Percentiles rank a stretch among this genome's conserved stretches.
Conservation (phyloP, 2,113 vertebrate genomes). For the rabbit (Oryctolagus cuniculus) region DNA sequence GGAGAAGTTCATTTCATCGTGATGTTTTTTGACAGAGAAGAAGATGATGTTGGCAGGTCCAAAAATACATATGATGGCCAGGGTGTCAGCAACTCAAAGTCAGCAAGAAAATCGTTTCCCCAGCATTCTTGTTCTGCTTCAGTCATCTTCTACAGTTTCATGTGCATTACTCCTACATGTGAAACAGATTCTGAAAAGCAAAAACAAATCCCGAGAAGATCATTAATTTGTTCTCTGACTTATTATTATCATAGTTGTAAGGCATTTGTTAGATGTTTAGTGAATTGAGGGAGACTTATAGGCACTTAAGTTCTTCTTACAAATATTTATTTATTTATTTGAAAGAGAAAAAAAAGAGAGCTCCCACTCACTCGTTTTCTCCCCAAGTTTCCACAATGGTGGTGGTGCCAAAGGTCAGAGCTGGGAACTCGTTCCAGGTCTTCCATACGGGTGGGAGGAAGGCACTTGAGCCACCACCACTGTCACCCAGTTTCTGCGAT, state of each 20-base stretch:
- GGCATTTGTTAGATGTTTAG: not conserved
- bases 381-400: too few species aligned
- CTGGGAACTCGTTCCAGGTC: too few species aligned
- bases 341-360: too few species aligned
- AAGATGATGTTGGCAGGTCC: constrained; percentile 42
- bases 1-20: not conserved
- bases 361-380: too few species aligned
- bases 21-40: constrained; percentile 40
- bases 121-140: not conserved
- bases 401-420: too few species aligned
- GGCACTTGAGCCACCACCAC: too few species aligned
- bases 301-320: not conserved
- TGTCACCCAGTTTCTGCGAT: too few species aligned
- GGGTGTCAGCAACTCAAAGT: constrained; percentile 1
- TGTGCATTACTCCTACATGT: not conserved
- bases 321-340: too few species aligned
- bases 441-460: too few species aligned
- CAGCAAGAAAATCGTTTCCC: not conserved
- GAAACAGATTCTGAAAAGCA: not conserved
- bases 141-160: not conserved
- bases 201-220: not conserved
- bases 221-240: not conserved
- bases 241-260: not conserved
- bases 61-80: not conserved
- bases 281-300: not conserved